phyloP scores from a whole-genome alignment of 1,140 invertebrate genomes.

The Alviniconcha marisindica region DNA sequence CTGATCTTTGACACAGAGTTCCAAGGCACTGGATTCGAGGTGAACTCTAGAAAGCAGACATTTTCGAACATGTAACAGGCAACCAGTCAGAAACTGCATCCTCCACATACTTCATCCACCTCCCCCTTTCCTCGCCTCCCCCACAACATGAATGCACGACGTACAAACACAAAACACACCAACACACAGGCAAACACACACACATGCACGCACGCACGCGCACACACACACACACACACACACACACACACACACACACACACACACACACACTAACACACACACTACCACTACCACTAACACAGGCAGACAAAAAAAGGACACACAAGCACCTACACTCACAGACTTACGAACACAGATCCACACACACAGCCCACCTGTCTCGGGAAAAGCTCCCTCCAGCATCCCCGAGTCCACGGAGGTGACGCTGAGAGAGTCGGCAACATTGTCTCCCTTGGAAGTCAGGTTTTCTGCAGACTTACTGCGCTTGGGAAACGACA shows the following conservation, averaged over 20 bases:
- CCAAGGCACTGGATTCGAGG: no score
- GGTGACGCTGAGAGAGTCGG: conserved; percentile 58
- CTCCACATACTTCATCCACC: no score
- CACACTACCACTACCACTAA: no score
- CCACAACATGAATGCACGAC: no score
- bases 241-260: neutral
- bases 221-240: conserved; percentile 4
- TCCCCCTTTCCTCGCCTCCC: no score
- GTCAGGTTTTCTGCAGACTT: neutral
- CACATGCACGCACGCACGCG: neutral
- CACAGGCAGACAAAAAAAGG: no score
- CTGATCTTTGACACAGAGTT: no score
- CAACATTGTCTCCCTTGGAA: neutral
- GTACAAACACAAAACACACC: no score
- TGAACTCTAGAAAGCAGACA: no score
- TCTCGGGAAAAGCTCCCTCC: conserved; percentile 20
- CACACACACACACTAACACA: neutral
- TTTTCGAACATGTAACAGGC: no score
- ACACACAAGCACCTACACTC: neutral
- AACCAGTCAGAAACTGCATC: no score
- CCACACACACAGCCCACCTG: neutral
- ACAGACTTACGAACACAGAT: neutral
- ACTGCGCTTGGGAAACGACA: neutral
- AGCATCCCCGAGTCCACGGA: conserved; percentile 63
- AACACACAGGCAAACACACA: neutral